Conservation (phyloP, 2,797 vertebrate species). For the Hypotaenidia philippensis region DNA sequence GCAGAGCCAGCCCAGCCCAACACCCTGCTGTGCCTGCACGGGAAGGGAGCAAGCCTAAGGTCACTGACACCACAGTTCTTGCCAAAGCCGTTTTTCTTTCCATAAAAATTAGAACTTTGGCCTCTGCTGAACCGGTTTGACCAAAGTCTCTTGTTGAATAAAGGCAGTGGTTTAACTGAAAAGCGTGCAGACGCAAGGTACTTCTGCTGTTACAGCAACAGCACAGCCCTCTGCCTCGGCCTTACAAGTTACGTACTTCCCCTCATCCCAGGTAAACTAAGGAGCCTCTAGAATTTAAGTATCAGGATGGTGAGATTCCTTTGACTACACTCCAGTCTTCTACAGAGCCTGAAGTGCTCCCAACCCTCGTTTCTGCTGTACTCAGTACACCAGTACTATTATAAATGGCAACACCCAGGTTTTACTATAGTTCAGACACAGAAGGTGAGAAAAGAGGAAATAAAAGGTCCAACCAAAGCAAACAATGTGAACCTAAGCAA, state of each 20-base stretch:
- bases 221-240: not conserved
- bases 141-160: not conserved
- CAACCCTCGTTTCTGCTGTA: not conserved
- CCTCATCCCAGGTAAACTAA: not conserved
- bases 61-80: not conserved
- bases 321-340: not conserved
- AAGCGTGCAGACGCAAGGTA: not conserved
- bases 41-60: fast-evolving
- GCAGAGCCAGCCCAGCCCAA: not conserved
- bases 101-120: not conserved
- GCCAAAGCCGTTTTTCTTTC: not conserved
- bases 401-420: fast-evolving
- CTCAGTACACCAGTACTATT: not conserved
- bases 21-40: not conserved
- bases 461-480: not conserved
- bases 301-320: not conserved
- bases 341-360: not conserved
- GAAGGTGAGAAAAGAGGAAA: not conserved
- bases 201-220: not conserved
- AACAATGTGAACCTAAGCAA: not conserved
- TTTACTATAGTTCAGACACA: not conserved
- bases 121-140: not conserved
- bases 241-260: not conserved
- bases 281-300: not conserved
- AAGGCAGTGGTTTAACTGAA: not conserved